A percentile compares a stretch with the other conserved stretches of the same genome.
These are phyloP conservation scores for Drosophila testacea DNA, from an alignment of 2,888 invertebrate species.

Conservation along the genomic window DNA sequence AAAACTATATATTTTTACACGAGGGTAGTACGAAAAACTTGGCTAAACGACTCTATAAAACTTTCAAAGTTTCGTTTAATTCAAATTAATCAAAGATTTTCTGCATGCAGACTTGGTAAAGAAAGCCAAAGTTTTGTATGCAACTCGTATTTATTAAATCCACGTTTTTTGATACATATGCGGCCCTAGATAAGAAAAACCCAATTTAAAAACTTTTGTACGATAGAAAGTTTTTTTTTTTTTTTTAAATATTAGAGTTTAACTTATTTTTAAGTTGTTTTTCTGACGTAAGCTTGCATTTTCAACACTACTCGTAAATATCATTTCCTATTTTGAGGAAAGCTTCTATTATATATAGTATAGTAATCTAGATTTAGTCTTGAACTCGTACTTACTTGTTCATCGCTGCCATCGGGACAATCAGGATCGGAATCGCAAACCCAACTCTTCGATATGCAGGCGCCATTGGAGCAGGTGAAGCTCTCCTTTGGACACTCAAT, in stretches of 20 bases:
- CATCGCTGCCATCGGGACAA: slow-evolving; percentile 94
- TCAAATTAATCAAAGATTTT: slow-evolving; percentile 3
- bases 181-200: no score
- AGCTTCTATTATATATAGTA: no score
- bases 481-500: slow-evolving; percentile 89
- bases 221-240: no score
- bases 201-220: no score
- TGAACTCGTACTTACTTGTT: slow-evolving; percentile 86
- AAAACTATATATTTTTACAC: slow-evolving; percentile 42
- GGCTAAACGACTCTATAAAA: not conserved
- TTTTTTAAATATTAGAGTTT: no score
- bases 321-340: no score
- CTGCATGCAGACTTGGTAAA: not conserved
- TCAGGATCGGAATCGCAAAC: slow-evolving; percentile 95
- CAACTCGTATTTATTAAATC: no score
- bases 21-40: slow-evolving; percentile 33
- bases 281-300: no score
- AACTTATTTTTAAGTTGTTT: no score
- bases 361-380: no score
- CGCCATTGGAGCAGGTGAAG: slow-evolving; percentile 91
- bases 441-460: slow-evolving; percentile 93
- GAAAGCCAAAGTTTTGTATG: not conserved
- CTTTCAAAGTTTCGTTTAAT: slow-evolving; percentile 7
- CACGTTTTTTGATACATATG: no score
- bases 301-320: no score